Evolutionary conservation across 2,797 vertebrate genomes (phyloP).

Genomic region (Etheostoma nigrum): DNA sequence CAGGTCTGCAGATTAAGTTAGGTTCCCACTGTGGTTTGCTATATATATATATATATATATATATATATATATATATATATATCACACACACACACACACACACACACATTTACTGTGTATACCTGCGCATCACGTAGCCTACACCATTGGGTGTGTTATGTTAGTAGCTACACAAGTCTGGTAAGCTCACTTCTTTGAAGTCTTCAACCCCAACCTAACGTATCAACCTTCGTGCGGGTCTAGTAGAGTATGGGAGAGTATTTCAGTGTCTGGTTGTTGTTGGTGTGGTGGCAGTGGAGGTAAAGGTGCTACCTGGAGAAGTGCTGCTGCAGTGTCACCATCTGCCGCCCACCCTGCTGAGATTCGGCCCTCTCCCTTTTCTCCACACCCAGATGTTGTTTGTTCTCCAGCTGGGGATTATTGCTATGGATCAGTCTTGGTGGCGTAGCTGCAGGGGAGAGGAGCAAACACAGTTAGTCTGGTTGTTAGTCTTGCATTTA

Average conservation of each 20-base stretch:
- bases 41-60: too few relatives aligned
- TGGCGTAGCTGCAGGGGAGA: conserved; percentile 70
- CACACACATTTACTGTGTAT: too few relatives aligned
- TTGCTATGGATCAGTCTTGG: conserved; percentile 52
- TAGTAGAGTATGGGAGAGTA: neutral
- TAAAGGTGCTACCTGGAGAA: conserved; percentile 77
- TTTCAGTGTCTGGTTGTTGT: neutral
- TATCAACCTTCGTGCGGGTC: neutral
- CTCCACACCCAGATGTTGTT: conserved; percentile 70
- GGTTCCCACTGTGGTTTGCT: too few relatives aligned
- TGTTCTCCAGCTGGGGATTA: conserved; percentile 64
- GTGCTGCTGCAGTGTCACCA: conserved; percentile 82
- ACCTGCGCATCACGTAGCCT: too few relatives aligned
- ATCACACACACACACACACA: too few relatives aligned
- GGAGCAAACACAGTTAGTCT: conserved; percentile 53
- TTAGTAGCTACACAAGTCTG: neutral
- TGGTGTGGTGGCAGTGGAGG: neutral
- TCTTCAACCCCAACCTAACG: neutral
- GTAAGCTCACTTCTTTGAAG: neutral
- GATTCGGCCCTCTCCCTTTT: conserved; percentile 45
- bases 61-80: too few relatives aligned
- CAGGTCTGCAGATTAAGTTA: too few relatives aligned
- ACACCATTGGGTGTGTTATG: too few relatives aligned
- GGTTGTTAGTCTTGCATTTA: conserved; percentile 59
- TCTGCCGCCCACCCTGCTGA: conserved; percentile 71